Base-by-base conservation (phyloP, 2,888 invertebrate genomes). In the Torymus texanus region DNA sequence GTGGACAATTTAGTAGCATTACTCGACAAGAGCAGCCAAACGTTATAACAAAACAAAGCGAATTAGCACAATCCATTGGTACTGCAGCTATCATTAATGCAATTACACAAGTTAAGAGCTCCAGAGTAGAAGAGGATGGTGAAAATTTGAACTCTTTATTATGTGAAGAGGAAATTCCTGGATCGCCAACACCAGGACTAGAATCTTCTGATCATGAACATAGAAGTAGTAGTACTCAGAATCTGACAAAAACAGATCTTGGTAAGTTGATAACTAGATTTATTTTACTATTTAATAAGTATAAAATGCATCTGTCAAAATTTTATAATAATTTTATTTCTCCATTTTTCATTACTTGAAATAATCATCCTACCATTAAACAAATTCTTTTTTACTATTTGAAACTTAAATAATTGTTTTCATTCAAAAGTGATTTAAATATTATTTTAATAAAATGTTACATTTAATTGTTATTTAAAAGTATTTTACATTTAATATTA, bases 141-240 rank as follows among this genome's bases (percentile, higher is more conserved):
- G 95, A 95, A 89, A 93, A 94, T 83, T 93, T 93, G 84, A 93
- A 94, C 83, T 95, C 95, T 75, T 91, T 96, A 83, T 91, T 97
- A 13, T 97, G 97, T 89, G 96, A 96, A 88, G 97, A 97, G 91
- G 97, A 96, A 41, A 97, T 97, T 87, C 97, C 97, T 0, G 95
- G 97, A 24, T 97, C 96, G 88, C 97, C 97, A 4, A 95, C 95
- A 65, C 95, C 96, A 0, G 93, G 93, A 66, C 88, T 89, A 53
- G 92, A 90, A 11, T 84, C 70, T 8, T 81, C 82, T 8, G 88
- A 88, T 14, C 86, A 85, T 24, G 86, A 85, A 14, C 85, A 83
- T 5, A 55, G 74, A 62, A 11, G 75, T 8, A 84, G 81, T 12
- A 83, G 82, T 14, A 83, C 84, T 2, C 79, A 77, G 16, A 75